A percentile compares a stretch with the other conserved stretches of the same genome.
Evolutionary conservation across 2,888 invertebrate species (phyloP).

Genomic region (Ecdyonurus torrentis): DNA sequence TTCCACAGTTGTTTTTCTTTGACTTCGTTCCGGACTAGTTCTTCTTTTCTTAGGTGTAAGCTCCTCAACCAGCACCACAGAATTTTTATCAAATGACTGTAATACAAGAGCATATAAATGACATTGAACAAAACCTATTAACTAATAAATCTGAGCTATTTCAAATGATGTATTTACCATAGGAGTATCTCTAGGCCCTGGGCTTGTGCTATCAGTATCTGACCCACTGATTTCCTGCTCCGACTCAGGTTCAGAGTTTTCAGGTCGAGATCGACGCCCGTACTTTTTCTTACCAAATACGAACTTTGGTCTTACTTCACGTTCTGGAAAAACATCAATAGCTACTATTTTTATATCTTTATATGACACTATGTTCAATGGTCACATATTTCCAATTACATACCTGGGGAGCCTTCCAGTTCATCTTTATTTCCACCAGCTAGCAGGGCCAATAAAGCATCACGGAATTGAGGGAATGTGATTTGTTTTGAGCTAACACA

Average conservation of each 20-base stretch:
- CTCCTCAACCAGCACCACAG: background rate
- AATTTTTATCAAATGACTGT: background rate
- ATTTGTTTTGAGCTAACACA: constrained; percentile 29
- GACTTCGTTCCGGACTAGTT: background rate
- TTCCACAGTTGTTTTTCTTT: background rate
- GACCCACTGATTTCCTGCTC: constrained; percentile 13
- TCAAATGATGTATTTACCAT: no score
- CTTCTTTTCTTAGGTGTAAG: background rate
- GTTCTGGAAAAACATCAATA: constrained; percentile 29
- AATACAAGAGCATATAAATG: no score
- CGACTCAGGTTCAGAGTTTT: constrained; percentile 25
- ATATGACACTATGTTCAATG: background rate
- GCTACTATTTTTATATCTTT: background rate
- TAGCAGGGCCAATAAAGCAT: constrained; percentile 52
- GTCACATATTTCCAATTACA: background rate
- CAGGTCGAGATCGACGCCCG: constrained; percentile 44
- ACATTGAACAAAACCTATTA: no score
- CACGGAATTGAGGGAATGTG: constrained; percentile 58
- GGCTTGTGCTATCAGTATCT: constrained; percentile 9
- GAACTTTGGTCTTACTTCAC: constrained; percentile 55
- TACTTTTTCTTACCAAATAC: constrained; percentile 60
- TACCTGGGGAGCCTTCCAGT: constrained; percentile 12
- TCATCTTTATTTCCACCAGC: constrained; percentile 27
- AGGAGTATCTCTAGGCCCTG: background rate
- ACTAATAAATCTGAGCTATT: no score